Evolutionary conservation across 2,113 vertebrate species (phyloP), one percentile per base, ranked within the genome.

Genomic region (Dicerorhinus sumatrensis): DNA sequence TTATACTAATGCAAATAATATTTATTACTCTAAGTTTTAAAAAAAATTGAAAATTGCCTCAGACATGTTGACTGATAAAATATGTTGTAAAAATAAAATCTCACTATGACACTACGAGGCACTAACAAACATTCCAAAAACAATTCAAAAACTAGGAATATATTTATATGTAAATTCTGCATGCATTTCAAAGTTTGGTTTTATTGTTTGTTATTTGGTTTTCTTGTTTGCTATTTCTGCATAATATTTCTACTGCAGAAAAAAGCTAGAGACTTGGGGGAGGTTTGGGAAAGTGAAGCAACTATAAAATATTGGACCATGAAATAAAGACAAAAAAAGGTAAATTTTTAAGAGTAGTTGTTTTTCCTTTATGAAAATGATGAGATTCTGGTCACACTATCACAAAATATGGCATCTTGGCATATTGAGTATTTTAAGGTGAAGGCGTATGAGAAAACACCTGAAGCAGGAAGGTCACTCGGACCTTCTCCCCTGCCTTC

Each of bases 1-100:
- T 85, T 87, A 95, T 63, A 91, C 3, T 93, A 94, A 96, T 81
- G 51, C 6, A 96, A 94, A 93, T 93, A 91, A 62, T 54, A 96
- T 54, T 69, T 62, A 94, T 82, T 96, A 48, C 11, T 91, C 14
- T 79, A 89, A 63, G 25, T 46, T 83, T 69, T 63, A 83, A 39
- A 94, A 87, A 23, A 80, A 51, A 54, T n/a, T 76, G 73, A 46
- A 96, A 96, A 94, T 79, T 94, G 27, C 27, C 56, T 91, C 13
- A 80, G 63, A 80, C 20, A 96, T 92, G 76, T 58, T 94, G 29
- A 69, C 73, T 94, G 90, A 62, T 79, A 76, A 94, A 91, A 94
- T 86, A 89, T 89, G 29, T 20, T 76, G 11, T 94, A 56, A 69
- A 97, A 90, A 94, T 63, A 82, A 91, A 96, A 79, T 85, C 69